Percentiles rank a stretch among this genome's conserved stretches.
Conservation (phyloP, 92 coral and sea anemone genomes). For the Desmophyllum pertusum region DNA sequence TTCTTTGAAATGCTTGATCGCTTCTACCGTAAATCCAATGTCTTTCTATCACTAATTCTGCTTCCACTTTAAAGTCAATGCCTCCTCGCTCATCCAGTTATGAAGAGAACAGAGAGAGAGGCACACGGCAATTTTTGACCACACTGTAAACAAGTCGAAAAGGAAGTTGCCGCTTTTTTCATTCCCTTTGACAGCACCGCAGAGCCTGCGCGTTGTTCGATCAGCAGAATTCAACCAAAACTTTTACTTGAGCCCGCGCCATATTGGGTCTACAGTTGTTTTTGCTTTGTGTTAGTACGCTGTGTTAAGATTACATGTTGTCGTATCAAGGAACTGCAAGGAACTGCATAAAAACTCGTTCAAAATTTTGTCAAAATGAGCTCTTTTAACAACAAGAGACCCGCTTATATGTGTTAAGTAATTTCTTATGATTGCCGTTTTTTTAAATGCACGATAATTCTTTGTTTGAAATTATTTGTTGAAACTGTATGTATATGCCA, state of each 20-base stretch:
- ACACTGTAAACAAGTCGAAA: not conserved
- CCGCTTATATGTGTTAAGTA: slow-evolving; percentile 69
- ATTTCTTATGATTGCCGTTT: not conserved
- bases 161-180: not conserved
- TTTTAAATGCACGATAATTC: not conserved
- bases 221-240: slow-evolving; percentile 2
- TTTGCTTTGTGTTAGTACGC: not conserved
- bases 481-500: slow-evolving; percentile 79
- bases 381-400: slow-evolving; percentile 56
- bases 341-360: not conserved
- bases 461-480: not conserved
- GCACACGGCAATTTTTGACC: not conserved
- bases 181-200: not conserved
- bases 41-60: slow-evolving; percentile 78
- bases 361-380: slow-evolving; percentile 16
- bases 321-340: not conserved
- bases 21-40: slow-evolving; percentile 74
- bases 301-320: slow-evolving; percentile 3
- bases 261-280: not conserved
- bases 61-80: slow-evolving; percentile 93
- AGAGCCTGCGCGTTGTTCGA: too few relatives aligned
- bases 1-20: slow-evolving; percentile 70
- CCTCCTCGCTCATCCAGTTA: slow-evolving; percentile 84
- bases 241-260: slow-evolving; percentile 8
- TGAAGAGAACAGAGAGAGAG: not conserved